A percentile compares a stretch with the other conserved stretches of the same genome.
phyloP scores from a whole-genome alignment of 2,113 vertebrate genomes.

The Silurus meridionalis region DNA sequence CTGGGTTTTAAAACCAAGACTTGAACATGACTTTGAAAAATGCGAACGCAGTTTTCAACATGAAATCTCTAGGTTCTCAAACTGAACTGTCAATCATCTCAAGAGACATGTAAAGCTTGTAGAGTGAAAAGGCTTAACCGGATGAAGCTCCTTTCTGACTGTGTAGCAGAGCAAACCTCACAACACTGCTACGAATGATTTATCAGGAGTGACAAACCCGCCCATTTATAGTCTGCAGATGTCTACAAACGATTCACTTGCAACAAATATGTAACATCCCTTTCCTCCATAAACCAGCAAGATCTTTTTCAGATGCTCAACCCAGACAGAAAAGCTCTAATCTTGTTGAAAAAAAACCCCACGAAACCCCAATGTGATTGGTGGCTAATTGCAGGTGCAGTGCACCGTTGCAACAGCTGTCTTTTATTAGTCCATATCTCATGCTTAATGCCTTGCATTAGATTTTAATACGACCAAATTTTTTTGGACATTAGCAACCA shows the following conservation, averaged over 20 bases:
- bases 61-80: background rate
- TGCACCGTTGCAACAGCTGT: conserved; percentile 7
- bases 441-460: background rate
- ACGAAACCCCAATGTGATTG: conserved; percentile 7
- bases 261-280: background rate
- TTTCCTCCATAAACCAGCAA: background rate
- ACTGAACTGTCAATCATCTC: background rate
- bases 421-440: conserved; percentile 32
- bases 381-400: conserved; percentile 29
- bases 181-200: conserved; percentile 10
- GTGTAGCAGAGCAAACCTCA: conserved; percentile 26
- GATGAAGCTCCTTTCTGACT: conserved; percentile 5
- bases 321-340: background rate
- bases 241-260: background rate
- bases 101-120: background rate
- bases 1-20: conserved; percentile 1
- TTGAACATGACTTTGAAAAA: background rate
- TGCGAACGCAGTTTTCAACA: background rate
- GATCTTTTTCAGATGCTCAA: conserved; percentile 7
- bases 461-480: conserved; percentile 30
- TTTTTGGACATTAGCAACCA: conserved; percentile 34
- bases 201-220: conserved; percentile 12
- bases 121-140: conserved; percentile 25
- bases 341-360: background rate
- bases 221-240: conserved; percentile 30